Percentiles rank a stretch among this genome's conserved stretches.
These are phyloP conservation scores for Volucella inanis DNA, from an alignment of 2,888 invertebrate species.

Conservation along the genomic window DNA sequence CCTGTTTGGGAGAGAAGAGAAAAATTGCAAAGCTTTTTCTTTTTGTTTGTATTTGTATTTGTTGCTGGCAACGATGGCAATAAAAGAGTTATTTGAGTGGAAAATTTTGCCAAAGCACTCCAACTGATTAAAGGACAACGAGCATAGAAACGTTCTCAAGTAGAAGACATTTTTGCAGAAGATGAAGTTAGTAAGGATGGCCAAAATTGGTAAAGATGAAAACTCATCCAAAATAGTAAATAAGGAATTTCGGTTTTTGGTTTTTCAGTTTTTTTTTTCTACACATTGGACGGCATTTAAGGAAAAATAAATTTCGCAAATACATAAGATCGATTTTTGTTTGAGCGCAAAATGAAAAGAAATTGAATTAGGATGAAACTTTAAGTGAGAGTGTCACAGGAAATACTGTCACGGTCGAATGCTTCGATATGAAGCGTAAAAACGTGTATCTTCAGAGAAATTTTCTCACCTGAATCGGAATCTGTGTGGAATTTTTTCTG, in stretches of 20 bases:
- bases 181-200: background rate
- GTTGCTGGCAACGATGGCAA: conserved; percentile 45
- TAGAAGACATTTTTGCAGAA: conserved; percentile 48
- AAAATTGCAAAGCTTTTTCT: conserved; percentile 19
- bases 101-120: conserved; percentile 48
- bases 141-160: conserved; percentile 7
- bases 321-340: conserved; percentile 53
- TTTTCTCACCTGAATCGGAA: conserved; percentile 42
- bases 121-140: conserved; percentile 62
- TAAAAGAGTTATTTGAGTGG: conserved; percentile 59
- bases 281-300: conserved; percentile 5
- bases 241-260: conserved; percentile 31
- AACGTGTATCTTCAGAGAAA: conserved; percentile 34
- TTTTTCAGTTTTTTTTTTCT: conserved; percentile 16
- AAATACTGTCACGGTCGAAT: conserved; percentile 29
- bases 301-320: conserved; percentile 13
- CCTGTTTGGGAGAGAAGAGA: conserved; percentile 5
- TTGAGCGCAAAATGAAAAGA: conserved; percentile 38
- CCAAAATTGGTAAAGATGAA: background rate
- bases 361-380: conserved; percentile 45
- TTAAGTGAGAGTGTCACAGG: conserved; percentile 16
- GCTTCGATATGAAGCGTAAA: conserved; percentile 36
- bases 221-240: conserved; percentile 48
- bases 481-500: conserved; percentile 49
- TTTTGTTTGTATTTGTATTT: conserved; percentile 31